These are phyloP conservation scores for Charina bottae DNA, from an alignment of 2,113 vertebrate genomes.

Conservation along the genomic window DNA sequence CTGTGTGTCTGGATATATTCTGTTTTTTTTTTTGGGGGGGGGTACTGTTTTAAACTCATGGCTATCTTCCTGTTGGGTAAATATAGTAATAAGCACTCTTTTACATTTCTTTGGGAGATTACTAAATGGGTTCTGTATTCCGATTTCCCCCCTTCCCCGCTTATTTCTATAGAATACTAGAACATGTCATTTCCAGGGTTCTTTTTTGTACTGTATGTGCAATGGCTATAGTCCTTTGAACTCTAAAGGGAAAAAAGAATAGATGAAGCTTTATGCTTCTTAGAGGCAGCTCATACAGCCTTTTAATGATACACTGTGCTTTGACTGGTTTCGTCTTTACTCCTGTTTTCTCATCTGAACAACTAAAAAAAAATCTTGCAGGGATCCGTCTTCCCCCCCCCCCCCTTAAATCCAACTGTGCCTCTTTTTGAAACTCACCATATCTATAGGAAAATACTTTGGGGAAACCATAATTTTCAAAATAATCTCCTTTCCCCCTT, in stretches of 20 bases:
- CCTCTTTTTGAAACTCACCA: not conserved
- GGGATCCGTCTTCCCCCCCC: not conserved
- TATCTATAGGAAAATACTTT: not conserved
- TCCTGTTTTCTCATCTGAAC: not conserved
- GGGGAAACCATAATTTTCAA: not conserved
- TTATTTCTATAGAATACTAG: slow-evolving; percentile 23
- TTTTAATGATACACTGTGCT: not conserved
- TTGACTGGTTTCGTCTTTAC: fast-evolving
- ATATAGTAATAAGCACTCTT: not conserved
- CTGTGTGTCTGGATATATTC: not conserved
- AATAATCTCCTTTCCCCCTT: not conserved
- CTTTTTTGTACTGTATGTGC: not conserved
- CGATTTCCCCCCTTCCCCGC: too few species aligned
- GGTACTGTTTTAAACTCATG: not conserved
- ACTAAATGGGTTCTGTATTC: not conserved
- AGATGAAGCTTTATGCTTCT: slow-evolving; percentile 30
- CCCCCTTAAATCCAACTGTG: not conserved
- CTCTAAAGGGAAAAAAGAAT: slow-evolving; percentile 14
- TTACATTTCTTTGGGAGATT: not conserved
- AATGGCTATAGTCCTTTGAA: not conserved
- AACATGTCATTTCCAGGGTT: slow-evolving; percentile 9
- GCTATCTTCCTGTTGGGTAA: not conserved
- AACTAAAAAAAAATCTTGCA: not conserved
- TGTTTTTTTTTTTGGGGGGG: not conserved
- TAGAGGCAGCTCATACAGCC: slow-evolving; percentile 12